phyloP scores from a whole-genome alignment of 2,888 invertebrate genomes.

The Diloba caeruleocephala region DNA sequence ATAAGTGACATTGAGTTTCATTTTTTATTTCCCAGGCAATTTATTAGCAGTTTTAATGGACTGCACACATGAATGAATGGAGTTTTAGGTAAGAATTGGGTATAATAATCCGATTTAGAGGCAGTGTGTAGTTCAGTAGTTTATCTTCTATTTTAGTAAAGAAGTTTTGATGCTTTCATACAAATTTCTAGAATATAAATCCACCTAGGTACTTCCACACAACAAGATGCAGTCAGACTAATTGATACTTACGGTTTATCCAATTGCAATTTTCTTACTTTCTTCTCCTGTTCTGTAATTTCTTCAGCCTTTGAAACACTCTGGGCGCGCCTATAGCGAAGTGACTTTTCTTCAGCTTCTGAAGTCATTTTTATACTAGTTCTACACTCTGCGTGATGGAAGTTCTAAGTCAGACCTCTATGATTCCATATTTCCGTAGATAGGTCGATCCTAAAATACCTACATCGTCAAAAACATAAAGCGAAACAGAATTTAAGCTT shows the following conservation, averaged over 20 bases:
- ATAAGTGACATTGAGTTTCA: no score
- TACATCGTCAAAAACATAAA: not conserved
- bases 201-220: no score
- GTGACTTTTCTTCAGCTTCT: constrained; percentile 84
- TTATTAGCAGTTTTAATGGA: no score
- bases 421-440: constrained; percentile 14
- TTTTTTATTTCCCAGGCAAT: no score
- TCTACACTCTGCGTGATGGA: constrained; percentile 1
- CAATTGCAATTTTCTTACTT: constrained; percentile 93
- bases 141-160: no score
- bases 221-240: no score
- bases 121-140: no score
- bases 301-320: constrained; percentile 97
- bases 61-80: no score
- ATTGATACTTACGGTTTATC: constrained; percentile 96
- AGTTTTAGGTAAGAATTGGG: no score
- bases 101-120: no score
- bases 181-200: no score
- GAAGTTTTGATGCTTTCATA: no score
- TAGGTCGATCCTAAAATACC: constrained; percentile 6
- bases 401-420: not conserved
- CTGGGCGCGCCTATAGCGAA: constrained; percentile 93
- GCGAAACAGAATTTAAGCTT: not conserved
- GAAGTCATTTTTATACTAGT: constrained; percentile 67
- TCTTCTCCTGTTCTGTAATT: constrained; percentile 94